These are phyloP conservation scores for Drosophila cardini DNA, from an alignment of 1,140 invertebrate genomes.

Conservation along the genomic window DNA sequence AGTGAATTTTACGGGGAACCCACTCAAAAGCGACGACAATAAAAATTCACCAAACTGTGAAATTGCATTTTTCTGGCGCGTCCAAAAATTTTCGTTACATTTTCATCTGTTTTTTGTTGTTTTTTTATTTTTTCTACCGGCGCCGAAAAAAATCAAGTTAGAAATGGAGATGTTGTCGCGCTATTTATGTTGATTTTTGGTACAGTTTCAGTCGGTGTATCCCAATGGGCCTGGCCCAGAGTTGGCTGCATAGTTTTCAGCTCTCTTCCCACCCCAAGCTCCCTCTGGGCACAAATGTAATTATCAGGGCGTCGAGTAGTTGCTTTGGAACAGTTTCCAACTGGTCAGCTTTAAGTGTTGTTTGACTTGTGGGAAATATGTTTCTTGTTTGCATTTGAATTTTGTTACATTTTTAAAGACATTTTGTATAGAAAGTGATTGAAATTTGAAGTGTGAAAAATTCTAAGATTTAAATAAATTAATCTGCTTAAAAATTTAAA, in stretches of 20 bases:
- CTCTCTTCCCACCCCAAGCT: background rate
- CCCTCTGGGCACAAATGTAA: conserved; percentile 61
- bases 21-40: conserved; percentile 81
- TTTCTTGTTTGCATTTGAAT: background rate
- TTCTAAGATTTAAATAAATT: no score
- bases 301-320: conserved; percentile 50
- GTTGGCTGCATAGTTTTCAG: conserved; percentile 43
- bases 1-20: conserved; percentile 27
- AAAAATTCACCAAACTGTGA: conserved; percentile 84
- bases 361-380: conserved; percentile 1
- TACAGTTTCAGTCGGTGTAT: background rate
- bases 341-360: conserved; percentile 37
- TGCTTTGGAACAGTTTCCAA: conserved; percentile 41
- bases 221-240: conserved; percentile 39
- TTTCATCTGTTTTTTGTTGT: conserved; percentile 37
- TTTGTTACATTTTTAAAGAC: background rate
- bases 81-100: conserved; percentile 31
- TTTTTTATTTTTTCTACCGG: conserved; percentile 37
- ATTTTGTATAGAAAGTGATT: no score
- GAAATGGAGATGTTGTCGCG: conserved; percentile 80
- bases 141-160: conserved; percentile 76
- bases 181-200: conserved; percentile 81
- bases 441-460: no score
- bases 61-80: conserved; percentile 82
- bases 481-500: background rate